phyloP scores from a whole-genome alignment of 2,888 invertebrate species.

The Heliconius ethilla region DNA sequence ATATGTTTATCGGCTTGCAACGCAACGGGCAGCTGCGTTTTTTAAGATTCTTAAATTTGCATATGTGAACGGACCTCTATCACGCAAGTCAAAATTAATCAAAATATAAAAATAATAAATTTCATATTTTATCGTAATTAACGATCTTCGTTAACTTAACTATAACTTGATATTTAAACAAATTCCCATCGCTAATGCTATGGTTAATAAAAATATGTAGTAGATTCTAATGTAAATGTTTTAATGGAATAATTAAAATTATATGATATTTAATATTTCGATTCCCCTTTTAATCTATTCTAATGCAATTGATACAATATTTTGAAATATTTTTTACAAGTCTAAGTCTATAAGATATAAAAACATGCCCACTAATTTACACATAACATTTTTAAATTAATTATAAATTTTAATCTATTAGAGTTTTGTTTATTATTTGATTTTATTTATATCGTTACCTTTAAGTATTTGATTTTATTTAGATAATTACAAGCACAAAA shows the following conservation, averaged over 20 bases:
- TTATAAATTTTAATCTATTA: not conserved
- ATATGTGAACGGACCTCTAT: slow-evolving; percentile 55
- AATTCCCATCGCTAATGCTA: not conserved
- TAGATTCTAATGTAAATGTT: not conserved
- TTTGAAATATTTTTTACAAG: not conserved
- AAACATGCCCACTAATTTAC: not conserved
- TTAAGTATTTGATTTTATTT: not conserved
- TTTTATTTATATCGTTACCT: not conserved
- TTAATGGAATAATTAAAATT: not conserved
- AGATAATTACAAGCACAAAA: not conserved
- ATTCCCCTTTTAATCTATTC: too few relatives aligned
- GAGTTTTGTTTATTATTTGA: not conserved
- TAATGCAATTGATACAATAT: not conserved
- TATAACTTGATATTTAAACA: not conserved
- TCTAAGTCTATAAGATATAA: not conserved
- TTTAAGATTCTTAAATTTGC: slow-evolving; percentile 66
- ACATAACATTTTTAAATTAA: not conserved
- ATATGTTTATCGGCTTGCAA: slow-evolving; percentile 59
- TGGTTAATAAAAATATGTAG: not conserved
- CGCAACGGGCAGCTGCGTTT: slow-evolving; percentile 63
- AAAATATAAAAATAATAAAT: slow-evolving; percentile 31
- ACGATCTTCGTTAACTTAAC: not conserved
- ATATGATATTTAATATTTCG: not conserved
- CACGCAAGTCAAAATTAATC: slow-evolving; percentile 53
- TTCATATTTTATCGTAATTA: slow-evolving; percentile 1